Evolutionary conservation across 2,888 invertebrate genomes (phyloP), one percentile per base, ranked within the genome.

Genomic region (Amiota mariae): DNA sequence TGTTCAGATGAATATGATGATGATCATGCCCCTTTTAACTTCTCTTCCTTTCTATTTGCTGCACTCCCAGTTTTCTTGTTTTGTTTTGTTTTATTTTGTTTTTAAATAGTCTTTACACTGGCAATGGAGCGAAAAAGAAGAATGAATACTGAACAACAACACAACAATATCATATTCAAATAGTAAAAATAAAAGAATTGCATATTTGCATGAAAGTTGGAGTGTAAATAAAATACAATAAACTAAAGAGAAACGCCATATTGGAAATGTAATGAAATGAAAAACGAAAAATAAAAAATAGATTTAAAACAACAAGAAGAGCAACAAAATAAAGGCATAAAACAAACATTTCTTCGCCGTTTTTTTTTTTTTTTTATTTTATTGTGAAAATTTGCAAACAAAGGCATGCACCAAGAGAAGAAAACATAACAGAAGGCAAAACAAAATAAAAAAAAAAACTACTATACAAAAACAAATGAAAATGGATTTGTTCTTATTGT

Each of bases 151-250:
- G 82, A 85, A 84, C 78, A 82, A 77, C 82, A 76, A 77, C 76
- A 48, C 24, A 36, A 76, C 84, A 77, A 81, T 84, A 82, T 85
- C 85, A 84, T 82, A 85, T 84, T 75, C 80, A 75, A 79, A 75
- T 74, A 73, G 6, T 1, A 36, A 36, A 36, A 36, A 36, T 4
- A 36, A 36, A 36, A 36, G 36, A 36, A 36, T 36, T 36, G 36
- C 6, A 36, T 2, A 6, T n/a, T 51, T 20, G 20, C 59, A 59
- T 59, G 59, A 59, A 59, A 59, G 59, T 59, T 20, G 36, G 59
- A 18, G 59, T 59, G 59, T 59, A 59, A 59, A 57, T 57, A 57
- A 57, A 15, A 59, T 59, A 59, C 49, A 68, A 66, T 24, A 71
- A 71, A 70, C 51, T 36, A 36, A 36, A 36, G 20, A 59, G 54